A percentile compares a stretch with the other conserved stretches of the same genome.
Conservation (phyloP, 2,797 vertebrate genomes). For the Holocentrus rufus region DNA sequence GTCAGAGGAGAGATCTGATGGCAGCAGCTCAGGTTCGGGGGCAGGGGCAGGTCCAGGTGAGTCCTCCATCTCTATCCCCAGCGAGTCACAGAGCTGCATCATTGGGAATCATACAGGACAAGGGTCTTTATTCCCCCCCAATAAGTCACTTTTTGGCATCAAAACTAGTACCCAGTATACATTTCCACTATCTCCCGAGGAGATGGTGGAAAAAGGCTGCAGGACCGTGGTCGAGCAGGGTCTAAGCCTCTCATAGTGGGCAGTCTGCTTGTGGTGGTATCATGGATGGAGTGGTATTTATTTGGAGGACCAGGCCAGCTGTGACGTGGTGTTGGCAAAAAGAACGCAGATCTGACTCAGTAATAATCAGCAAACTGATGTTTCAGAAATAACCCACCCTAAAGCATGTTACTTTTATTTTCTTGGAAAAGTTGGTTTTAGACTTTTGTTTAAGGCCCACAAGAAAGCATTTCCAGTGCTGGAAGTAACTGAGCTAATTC, state of each 20-base stretch:
- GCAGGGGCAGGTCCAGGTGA: slow-evolving; percentile 85
- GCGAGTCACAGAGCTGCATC: slow-evolving; percentile 47
- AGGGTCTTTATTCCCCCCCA: slow-evolving; percentile 10
- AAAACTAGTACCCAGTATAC: slow-evolving; percentile 11
- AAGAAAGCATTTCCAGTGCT: background rate
- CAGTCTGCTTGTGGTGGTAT: slow-evolving; percentile 11
- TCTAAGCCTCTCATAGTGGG: background rate
- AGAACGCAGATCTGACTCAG: background rate
- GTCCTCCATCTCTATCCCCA: slow-evolving; percentile 65
- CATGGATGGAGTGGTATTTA: background rate
- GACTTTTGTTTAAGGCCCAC: background rate
- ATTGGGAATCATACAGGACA: slow-evolving; percentile 38
- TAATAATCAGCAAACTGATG: too few species aligned
- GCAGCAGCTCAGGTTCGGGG: slow-evolving; percentile 84
- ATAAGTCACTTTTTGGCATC: background rate
- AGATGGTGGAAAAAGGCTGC: slow-evolving; percentile 9
- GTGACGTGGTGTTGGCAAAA: slow-evolving; percentile 4
- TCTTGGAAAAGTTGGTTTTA: background rate
- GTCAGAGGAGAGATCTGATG: slow-evolving; percentile 86
- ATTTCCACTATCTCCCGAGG: slow-evolving; percentile 17
- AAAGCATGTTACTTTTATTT: background rate
- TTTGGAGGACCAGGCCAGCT: background rate
- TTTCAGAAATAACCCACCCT: too few species aligned
- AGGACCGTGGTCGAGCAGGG: background rate
- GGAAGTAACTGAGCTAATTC: background rate